Conservation (phyloP, 2,113 vertebrate genomes). For the Fulica atra region DNA sequence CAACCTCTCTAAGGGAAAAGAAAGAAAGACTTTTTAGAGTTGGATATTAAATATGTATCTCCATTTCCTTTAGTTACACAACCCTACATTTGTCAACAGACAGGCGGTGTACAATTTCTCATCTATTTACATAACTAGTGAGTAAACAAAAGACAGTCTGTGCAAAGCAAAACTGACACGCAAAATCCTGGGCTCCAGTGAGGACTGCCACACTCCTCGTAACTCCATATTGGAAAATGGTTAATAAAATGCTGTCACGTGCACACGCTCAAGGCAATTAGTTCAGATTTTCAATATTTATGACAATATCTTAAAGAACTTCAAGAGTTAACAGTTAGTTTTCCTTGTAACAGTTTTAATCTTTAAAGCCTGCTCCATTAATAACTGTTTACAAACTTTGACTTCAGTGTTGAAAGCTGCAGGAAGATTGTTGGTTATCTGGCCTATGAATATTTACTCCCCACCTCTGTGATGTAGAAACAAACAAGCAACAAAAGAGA, state of each 20-base stretch:
- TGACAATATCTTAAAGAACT: not conserved
- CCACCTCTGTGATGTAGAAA: not conserved
- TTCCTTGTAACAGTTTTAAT: not conserved
- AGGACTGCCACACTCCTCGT: not conserved
- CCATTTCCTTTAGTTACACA: not conserved
- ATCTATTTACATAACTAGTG: not conserved
- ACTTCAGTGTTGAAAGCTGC: not conserved
- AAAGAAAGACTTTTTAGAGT: not conserved
- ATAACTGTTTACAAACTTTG: not conserved
- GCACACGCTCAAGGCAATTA: not conserved
- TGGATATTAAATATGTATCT: not conserved
- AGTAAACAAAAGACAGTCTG: not conserved
- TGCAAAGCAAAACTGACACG: not conserved
- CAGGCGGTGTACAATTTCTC: not conserved
- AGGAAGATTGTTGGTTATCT: not conserved
- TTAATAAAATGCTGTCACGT: not conserved
- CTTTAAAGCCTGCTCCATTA: not conserved
- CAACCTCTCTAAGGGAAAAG: not conserved
- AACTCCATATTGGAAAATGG: not conserved
- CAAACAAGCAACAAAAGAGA: not conserved
- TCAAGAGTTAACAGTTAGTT: not conserved
- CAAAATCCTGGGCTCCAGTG: not conserved
- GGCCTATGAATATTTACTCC: not conserved
- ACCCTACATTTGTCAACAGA: not conserved
- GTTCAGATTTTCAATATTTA: not conserved